Conservation (phyloP, 2,797 vertebrate genomes). For the Oreochromis grahami region DNA sequence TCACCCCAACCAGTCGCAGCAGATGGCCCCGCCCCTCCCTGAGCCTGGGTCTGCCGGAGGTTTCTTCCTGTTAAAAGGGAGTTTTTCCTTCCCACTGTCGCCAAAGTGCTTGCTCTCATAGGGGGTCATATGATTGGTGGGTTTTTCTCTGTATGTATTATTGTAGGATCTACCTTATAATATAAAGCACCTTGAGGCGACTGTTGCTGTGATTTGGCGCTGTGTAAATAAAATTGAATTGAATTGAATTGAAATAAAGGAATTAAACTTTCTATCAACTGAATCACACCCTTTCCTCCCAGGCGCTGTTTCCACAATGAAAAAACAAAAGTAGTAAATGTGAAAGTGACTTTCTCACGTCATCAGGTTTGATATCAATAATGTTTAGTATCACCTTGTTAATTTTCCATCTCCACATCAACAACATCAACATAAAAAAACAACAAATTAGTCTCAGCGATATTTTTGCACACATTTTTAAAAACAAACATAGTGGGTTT, state of each 20-base stretch:
- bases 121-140: no score
- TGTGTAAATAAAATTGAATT: background rate
- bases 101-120: no score
- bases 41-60: no score
- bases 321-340: rapidly evolving
- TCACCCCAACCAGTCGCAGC: rapidly evolving
- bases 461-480: background rate
- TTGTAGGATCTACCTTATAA: no score
- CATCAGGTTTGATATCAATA: background rate
- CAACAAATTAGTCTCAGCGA: background rate
- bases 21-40: background rate
- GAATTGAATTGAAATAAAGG: background rate
- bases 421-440: background rate
- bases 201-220: no score
- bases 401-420: no score
- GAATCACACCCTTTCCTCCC: background rate
- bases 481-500: background rate
- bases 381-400: background rate
- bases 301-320: background rate
- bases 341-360: background rate
- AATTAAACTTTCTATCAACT: no score
- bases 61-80: no score
- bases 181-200: no score
- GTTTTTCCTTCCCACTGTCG: no score
- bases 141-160: no score